These are phyloP conservation scores for Dasypogon diadema DNA, from an alignment of 2,888 invertebrate genomes.

Conservation along the genomic window DNA sequence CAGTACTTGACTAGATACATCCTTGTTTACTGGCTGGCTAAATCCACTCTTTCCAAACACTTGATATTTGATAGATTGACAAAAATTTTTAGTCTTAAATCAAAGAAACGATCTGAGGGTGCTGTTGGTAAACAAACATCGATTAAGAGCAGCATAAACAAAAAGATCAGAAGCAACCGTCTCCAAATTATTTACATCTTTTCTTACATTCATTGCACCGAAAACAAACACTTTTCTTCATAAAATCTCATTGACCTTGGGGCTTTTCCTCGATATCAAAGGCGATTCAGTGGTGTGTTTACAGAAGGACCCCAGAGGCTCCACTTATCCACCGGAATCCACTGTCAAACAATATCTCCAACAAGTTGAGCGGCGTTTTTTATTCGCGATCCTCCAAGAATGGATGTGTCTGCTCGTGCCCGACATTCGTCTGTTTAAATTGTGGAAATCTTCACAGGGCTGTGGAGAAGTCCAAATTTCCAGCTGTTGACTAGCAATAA, in stretches of 20 bases:
- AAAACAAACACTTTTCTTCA: slow-evolving; percentile 44
- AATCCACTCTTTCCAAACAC: neutral
- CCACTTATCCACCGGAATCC: slow-evolving; percentile 27
- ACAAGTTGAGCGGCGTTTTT: slow-evolving; percentile 23
- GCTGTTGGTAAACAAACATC: slow-evolving; percentile 42
- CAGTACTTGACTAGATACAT: too few species aligned
- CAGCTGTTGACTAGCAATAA: slow-evolving; percentile 49
- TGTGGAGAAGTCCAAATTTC: slow-evolving; percentile 12
- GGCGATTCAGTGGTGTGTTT: slow-evolving; percentile 7
- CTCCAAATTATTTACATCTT: slow-evolving; percentile 1
- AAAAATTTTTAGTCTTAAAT: slow-evolving; percentile 29
- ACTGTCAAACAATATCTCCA: slow-evolving; percentile 38
- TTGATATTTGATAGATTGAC: slow-evolving; percentile 21
- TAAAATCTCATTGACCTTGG: slow-evolving; percentile 44
- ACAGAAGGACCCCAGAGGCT: slow-evolving; percentile 14
- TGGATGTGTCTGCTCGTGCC: neutral
- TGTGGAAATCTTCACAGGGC: neutral
- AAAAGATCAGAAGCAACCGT: slow-evolving; percentile 21
- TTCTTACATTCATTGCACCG: slow-evolving; percentile 28
- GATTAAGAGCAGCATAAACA: slow-evolving; percentile 20
- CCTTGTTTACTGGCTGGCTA: too few species aligned
- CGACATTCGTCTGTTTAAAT: neutral
- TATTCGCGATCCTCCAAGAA: slow-evolving; percentile 23
- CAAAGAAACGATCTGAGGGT: slow-evolving; percentile 11
- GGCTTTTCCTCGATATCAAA: neutral